A percentile compares a stretch with the other conserved stretches of the same genome.
Evolutionary conservation across 2,113 vertebrate species (phyloP).

Genomic region (Silurus glanis): DNA sequence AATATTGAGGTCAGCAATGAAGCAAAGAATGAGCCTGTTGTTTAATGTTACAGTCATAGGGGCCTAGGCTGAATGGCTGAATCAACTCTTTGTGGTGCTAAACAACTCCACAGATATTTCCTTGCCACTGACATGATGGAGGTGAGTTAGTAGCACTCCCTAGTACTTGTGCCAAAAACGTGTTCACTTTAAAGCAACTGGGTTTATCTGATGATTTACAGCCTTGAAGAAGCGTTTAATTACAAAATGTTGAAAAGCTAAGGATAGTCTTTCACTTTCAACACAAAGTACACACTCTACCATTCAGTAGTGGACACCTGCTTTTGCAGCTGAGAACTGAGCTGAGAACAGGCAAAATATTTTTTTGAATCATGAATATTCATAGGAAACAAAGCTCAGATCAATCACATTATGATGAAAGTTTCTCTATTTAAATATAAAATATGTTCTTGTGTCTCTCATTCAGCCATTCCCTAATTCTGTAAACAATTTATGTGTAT

Average conservation of each 20-base stretch:
- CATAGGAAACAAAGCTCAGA: not conserved
- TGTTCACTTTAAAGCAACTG: constrained; percentile 54
- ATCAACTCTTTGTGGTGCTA: constrained; percentile 66
- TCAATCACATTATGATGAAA: not conserved
- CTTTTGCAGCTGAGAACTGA: constrained; percentile 21
- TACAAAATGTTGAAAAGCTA: constrained; percentile 73
- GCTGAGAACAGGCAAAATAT: no score
- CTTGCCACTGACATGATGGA: constrained; percentile 59
- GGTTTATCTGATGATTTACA: constrained; percentile 56
- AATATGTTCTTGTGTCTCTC: not conserved
- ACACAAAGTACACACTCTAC: constrained; percentile 58
- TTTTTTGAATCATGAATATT: not conserved
- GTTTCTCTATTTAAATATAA: not conserved
- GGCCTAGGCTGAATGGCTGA: constrained; percentile 67
- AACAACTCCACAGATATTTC: constrained; percentile 73
- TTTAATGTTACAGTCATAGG: constrained; percentile 67
- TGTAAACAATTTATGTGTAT: no score
- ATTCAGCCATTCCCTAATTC: no score
- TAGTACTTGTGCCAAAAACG: constrained; percentile 61
- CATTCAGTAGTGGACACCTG: constrained; percentile 57
- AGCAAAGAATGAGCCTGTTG: constrained; percentile 76
- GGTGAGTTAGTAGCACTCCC: constrained; percentile 64
- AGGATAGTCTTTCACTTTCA: constrained; percentile 58
- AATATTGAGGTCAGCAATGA: constrained; percentile 78
- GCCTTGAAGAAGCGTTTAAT: constrained; percentile 60